Conservation (phyloP, 2,113 vertebrate genomes). For the Barbus barbus region DNA sequence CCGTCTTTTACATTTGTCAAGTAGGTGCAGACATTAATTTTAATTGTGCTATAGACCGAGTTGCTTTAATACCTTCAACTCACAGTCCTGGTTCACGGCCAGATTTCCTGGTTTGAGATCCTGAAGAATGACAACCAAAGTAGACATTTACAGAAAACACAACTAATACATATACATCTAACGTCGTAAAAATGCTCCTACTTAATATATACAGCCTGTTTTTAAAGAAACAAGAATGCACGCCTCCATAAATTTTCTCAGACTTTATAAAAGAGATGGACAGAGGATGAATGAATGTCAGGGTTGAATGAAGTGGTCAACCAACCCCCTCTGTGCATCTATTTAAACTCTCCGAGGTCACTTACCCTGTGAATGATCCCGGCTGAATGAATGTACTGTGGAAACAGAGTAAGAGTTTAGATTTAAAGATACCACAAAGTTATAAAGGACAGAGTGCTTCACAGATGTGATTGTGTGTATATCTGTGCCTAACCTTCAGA, state of each 20-base stretch:
- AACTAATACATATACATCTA: background rate
- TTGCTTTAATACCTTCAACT: constrained; percentile 84
- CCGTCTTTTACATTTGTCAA: background rate
- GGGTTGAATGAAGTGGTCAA: constrained; percentile 51
- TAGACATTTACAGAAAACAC: background rate
- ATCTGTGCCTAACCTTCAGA: constrained; percentile 82
- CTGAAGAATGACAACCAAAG: constrained; percentile 65
- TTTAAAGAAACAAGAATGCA: constrained; percentile 11
- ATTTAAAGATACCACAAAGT: constrained; percentile 9
- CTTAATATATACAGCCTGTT: background rate
- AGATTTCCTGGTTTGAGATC: constrained; percentile 96
- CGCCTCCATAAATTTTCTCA: background rate
- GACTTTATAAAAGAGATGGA: constrained; percentile 12
- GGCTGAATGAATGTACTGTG: constrained; percentile 94
- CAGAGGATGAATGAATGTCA: constrained; percentile 41
- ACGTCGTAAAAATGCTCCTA: background rate
- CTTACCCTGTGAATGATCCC: constrained; percentile 96
- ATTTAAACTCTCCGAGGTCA: constrained; percentile 59
- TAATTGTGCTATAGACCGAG: background rate
- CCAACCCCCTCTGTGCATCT: constrained; percentile 50
- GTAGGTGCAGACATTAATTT: too few species aligned
- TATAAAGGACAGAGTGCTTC: background rate
- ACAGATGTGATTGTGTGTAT: background rate
- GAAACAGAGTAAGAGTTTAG: constrained; percentile 47
- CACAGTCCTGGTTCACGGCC: constrained; percentile 94